phyloP scores from a whole-genome alignment of 2,888 invertebrate genomes.

The Meta bourneti region DNA sequence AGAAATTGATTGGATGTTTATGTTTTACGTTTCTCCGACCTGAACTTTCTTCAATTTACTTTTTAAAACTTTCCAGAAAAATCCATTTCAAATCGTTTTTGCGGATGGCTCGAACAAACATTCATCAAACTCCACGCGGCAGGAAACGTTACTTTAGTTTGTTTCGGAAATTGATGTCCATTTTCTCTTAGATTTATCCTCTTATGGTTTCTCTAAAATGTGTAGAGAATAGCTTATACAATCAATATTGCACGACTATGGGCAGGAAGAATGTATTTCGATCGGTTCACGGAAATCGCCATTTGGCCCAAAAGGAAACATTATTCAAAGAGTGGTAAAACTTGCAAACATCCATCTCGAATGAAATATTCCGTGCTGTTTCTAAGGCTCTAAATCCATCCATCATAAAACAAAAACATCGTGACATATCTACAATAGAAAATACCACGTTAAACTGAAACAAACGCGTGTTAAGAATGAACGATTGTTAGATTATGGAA shows the following conservation, averaged over 20 bases:
- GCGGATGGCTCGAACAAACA: background rate
- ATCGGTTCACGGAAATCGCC: conserved; percentile 37
- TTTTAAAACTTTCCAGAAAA: background rate
- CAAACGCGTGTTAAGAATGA: background rate
- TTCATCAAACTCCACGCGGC: conserved; percentile 1
- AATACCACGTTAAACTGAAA: background rate
- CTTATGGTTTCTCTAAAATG: background rate
- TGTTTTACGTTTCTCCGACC: background rate
- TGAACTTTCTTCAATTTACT: background rate
- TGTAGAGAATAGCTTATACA: conserved; percentile 32
- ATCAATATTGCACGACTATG: conserved; percentile 43
- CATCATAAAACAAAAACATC: background rate
- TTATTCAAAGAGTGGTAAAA: conserved; percentile 8
- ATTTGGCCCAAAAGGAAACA: conserved; percentile 8
- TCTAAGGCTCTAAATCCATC: background rate
- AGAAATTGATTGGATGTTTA: background rate
- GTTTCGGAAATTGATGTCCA: conserved; percentile 16
- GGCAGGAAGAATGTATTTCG: conserved; percentile 5
- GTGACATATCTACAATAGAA: background rate
- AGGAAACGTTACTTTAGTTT: conserved; percentile 1
- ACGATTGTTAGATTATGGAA: background rate
- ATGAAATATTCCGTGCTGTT: background rate
- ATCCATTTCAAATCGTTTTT: conserved; percentile 22
- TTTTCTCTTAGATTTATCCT: conserved; percentile 4
- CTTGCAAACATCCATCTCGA: background rate